Base-by-base conservation (phyloP, 1,140 invertebrate genomes). In the Temnothorax longispinosus region DNA sequence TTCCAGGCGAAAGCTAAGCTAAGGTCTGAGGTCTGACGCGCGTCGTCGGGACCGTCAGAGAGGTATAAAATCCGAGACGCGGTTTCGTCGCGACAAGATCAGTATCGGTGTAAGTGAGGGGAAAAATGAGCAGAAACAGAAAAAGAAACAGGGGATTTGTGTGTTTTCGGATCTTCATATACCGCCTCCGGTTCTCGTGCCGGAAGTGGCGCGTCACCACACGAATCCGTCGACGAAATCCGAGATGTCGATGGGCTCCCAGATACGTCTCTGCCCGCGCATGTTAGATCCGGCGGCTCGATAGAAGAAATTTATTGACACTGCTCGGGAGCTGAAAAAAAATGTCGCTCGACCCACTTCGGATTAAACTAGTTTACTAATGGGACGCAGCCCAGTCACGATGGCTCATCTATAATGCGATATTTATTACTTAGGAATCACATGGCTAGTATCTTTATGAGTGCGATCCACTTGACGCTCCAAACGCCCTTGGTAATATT, bases 281-380 rank as follows among this genome's bases (percentile, higher is more conserved):
- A 54, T 89, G 82, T 75, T 27, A 92, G 87, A 92, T 92, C 72
- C 52, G 13, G 21, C 4, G 32, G 32, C 44, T 64, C 60, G 91
- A 91, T 91, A 88, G 52, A 64, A 6, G 67, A 56, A 62, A 91
- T 90, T 89, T 91, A 91, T 91, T 44, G 88, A 47, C 56, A 15
- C 52, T 87, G 71, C 86, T 78, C 27, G 21, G 5, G 21, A n/a
- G 38, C 35, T 50, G 76, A 71, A 76, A 80, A 80, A 64, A 72
- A 80, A 87, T 67, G 41, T 32, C 62, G 15, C 21, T 11, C 65
- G 67, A 80, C 10, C 74, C 69, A 54, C 21, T 89, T 88, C n/a
- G 56, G 27, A 38, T 38, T 78, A 65, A 78, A 78, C 18, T 65
- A 64, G 58, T 50, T 64, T 78, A 52, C 3, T 52, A 78, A 78